Conservation (phyloP, 1,140 invertebrate genomes). For the Papilio glaucus region DNA sequence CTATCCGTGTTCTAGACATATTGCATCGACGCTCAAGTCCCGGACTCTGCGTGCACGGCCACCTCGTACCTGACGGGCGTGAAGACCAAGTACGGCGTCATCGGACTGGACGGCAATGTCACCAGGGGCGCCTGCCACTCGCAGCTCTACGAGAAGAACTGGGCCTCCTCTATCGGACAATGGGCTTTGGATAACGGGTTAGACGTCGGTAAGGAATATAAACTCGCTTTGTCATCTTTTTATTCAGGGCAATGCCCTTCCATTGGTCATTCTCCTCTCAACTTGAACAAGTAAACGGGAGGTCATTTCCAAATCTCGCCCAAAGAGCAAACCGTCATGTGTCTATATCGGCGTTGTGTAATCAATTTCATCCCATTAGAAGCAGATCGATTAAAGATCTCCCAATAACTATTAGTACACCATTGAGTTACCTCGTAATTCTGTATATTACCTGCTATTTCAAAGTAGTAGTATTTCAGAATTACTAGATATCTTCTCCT, state of each 20-base stretch:
- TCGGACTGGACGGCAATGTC: slow-evolving; percentile 88
- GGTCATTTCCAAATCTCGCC: too few relatives aligned
- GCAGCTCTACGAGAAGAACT: slow-evolving; percentile 82
- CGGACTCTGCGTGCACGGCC: slow-evolving; percentile 90
- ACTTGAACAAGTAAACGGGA: too few relatives aligned
- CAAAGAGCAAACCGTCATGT: too few relatives aligned
- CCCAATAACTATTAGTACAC: too few relatives aligned
- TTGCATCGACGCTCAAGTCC: slow-evolving; percentile 90
- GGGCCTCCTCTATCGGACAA: slow-evolving; percentile 87
- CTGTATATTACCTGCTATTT: too few relatives aligned
- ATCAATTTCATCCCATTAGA: too few relatives aligned
- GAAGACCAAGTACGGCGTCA: slow-evolving; percentile 91
- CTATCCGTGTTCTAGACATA: slow-evolving; percentile 87
- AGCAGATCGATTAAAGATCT: too few relatives aligned
- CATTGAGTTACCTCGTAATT: too few relatives aligned
- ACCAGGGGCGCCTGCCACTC: slow-evolving; percentile 84
- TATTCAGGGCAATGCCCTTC: not conserved
- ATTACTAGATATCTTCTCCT: too few relatives aligned
- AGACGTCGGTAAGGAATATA: slow-evolving; percentile 85
- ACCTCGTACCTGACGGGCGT: slow-evolving; percentile 94
- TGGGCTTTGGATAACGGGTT: slow-evolving; percentile 90
- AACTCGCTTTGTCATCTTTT: not conserved
- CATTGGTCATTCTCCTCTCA: too few relatives aligned
- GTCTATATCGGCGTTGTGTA: too few relatives aligned
- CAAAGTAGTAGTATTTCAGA: too few relatives aligned